phyloP scores from a whole-genome alignment of 2,888 invertebrate genomes.

The Cryptosula pallasiana region DNA sequence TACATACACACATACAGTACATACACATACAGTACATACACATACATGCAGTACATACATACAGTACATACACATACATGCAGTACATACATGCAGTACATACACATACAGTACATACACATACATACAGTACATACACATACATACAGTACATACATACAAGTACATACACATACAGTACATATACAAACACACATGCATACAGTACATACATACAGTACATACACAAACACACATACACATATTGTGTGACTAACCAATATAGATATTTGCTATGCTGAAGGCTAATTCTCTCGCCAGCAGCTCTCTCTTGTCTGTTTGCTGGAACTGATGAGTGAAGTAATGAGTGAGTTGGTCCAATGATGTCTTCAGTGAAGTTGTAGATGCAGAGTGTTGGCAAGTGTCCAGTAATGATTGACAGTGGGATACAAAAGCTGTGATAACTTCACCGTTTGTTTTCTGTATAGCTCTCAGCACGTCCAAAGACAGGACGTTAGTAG shows the following conservation, averaged over 20 bases:
- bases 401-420: conserved; percentile 36
- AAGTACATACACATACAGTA: too few relatives aligned
- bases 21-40: too few relatives aligned
- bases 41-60: too few relatives aligned
- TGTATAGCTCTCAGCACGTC: conserved; percentile 57
- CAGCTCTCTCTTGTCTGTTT: conserved; percentile 33
- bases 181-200: too few relatives aligned
- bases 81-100: too few relatives aligned
- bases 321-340: background rate
- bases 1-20: too few relatives aligned
- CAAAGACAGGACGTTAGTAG: conserved; percentile 59
- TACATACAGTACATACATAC: too few relatives aligned
- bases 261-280: conserved; percentile 53
- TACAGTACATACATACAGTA: too few relatives aligned
- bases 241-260: conserved; percentile 36
- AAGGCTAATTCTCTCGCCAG: conserved; percentile 57
- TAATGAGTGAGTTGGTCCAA: background rate
- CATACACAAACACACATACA: background rate
- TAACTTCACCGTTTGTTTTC: conserved; percentile 53
- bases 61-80: too few relatives aligned
- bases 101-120: too few relatives aligned
- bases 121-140: too few relatives aligned
- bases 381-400: conserved; percentile 27
- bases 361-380: conserved; percentile 26
- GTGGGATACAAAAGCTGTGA: conserved; percentile 45